phyloP scores from a whole-genome alignment of 2,797 vertebrate genomes.

The Enteromius paludinosus region DNA sequence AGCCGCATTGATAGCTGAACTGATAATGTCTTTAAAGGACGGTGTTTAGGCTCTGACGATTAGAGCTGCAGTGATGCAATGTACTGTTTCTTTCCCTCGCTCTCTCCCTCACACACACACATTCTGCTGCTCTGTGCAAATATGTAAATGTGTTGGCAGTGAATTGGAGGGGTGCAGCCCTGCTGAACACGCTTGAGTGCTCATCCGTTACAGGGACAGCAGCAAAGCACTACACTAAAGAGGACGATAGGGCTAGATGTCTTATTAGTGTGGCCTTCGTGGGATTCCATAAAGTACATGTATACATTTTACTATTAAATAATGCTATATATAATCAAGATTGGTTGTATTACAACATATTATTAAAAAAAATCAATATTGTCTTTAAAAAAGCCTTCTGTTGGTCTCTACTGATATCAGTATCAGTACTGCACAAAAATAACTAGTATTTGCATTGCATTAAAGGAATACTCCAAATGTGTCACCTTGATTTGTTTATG shows the following conservation, averaged over 20 bases:
- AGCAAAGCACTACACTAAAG: neutral
- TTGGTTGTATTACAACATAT: neutral
- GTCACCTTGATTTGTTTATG: no score
- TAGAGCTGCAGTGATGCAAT: constrained; percentile 4
- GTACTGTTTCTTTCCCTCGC: neutral
- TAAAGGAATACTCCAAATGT: neutral
- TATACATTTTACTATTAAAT: neutral
- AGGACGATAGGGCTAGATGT: neutral
- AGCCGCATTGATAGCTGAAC: neutral
- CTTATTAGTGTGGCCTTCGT: neutral
- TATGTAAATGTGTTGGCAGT: neutral
- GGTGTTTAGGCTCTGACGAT: neutral
- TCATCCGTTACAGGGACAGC: neutral
- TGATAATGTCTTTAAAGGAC: neutral
- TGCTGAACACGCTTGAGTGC: constrained; percentile 3
- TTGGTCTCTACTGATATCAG: neutral
- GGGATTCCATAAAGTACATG: neutral
- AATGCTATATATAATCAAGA: neutral
- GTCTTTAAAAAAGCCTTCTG: neutral
- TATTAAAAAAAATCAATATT: neutral
- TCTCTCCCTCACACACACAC: neutral
- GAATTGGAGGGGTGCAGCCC: neutral
- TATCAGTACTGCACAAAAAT: constrained; percentile 1
- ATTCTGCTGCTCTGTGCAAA: neutral
- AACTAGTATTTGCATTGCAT: neutral